Evolutionary conservation across 2,113 vertebrate species (phyloP), one percentile per base, ranked within the genome.

Genomic region (Motacilla alba): DNA sequence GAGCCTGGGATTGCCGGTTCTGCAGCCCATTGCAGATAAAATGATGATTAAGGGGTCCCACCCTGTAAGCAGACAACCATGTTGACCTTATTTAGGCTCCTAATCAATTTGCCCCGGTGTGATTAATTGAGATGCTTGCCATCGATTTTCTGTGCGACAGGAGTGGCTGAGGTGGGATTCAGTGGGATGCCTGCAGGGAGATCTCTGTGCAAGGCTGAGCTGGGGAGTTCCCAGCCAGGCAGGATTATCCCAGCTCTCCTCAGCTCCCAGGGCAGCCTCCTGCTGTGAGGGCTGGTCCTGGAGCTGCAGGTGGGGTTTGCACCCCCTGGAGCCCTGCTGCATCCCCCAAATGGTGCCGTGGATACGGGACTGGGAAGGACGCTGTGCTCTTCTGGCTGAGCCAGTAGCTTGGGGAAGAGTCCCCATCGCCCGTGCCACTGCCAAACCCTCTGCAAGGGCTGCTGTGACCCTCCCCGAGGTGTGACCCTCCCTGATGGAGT

Each of bases 1-100:
- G 23, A 21, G 82, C 77, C 89, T 44, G 78, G 55, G 88, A 97
- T 94, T 97, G 91, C 41, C 1, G 55, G 60, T 81, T 89, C 93
- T 9, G n/a, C 93, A 89, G 83, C 93, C 97, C 95, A 47, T 92
- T 96, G 97, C 95, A 96, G 97, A 96, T 97, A 96, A 98, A 98
- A 98, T 93, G 97, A 98, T 98, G 98, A 98, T 98, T 97, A 98
- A 98, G 96, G 98, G 98, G 98, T 98, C 98, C 95, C 98, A 97
- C 96, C 98, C 98, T 98, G 97, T 97, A 98, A 98, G 98, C 97
- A 98, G 98, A 98, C 97, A 98, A 96, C 96, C 98, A 97, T 97
- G 96, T 97, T 97, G 98, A 98, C 98, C 98, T 98, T 98, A 98
- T 98, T 98, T 98, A 98, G 98, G 98, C 95, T 96, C 86, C 95